Conservation (phyloP, 2,113 vertebrate genomes). For the Mastomys natalensis region DNA sequence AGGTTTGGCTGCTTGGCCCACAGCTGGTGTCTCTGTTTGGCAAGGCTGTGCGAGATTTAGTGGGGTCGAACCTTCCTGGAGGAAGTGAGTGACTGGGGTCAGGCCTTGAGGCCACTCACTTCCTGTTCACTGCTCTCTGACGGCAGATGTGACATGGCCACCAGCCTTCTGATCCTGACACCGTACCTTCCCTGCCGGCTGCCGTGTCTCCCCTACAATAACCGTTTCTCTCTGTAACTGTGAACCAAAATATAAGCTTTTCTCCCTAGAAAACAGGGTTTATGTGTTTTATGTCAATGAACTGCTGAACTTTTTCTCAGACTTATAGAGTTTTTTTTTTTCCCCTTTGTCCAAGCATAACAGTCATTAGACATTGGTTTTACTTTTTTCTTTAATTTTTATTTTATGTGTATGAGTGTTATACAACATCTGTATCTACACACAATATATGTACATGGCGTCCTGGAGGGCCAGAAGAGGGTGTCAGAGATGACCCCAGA, state of each 20-base stretch:
- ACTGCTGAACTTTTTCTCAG: not conserved
- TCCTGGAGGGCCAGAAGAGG: not conserved
- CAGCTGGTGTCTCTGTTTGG: not conserved
- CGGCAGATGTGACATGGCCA: not conserved
- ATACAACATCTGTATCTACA: not conserved
- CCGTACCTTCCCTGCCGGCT: not conserved
- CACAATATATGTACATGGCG: not conserved
- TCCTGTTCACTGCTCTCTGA: not conserved
- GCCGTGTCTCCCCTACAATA: not conserved
- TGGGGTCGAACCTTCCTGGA: not conserved
- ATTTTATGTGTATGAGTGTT: not conserved
- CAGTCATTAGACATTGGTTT: not conserved
- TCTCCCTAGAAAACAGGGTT: not conserved
- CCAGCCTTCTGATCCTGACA: not conserved
- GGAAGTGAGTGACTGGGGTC: not conserved
- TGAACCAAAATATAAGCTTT: not conserved
- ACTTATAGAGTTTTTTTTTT: not conserved
- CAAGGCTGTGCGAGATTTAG: not conserved
- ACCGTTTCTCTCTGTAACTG: not conserved
- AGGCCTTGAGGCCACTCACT: not conserved
- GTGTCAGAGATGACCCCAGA: not conserved
- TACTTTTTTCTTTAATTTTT: not conserved
- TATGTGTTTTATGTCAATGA: not conserved
- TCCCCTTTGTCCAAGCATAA: not conserved
- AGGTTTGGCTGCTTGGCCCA: not conserved